Percentiles rank a stretch among this genome's conserved stretches.
Evolutionary conservation across 2,888 invertebrate species (phyloP).

Genomic region (Cremastobaeus sp.): DNA sequence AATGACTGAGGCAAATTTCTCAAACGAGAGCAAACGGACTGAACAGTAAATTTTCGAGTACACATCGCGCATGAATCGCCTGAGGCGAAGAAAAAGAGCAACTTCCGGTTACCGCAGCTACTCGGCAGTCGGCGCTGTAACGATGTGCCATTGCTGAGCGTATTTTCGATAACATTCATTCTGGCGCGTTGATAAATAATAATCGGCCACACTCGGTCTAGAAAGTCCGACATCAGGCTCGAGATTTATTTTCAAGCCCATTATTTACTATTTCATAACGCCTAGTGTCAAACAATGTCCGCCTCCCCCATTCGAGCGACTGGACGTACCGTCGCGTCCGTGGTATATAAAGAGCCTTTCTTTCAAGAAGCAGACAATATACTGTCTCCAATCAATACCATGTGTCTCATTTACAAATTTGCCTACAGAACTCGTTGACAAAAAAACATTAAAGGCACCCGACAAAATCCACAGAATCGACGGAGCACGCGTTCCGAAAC

Average conservation of each 20-base stretch:
- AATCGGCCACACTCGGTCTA: background rate
- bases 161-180: too few species aligned
- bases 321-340: background rate
- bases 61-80: too few species aligned
- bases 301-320: slow-evolving; percentile 8
- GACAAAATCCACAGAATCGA: slow-evolving; percentile 20
- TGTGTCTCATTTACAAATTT: slow-evolving; percentile 31
- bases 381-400: slow-evolving; percentile 12
- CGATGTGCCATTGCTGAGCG: too few species aligned
- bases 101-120: too few species aligned
- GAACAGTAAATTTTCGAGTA: too few species aligned
- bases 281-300: slow-evolving; percentile 21
- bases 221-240: slow-evolving; percentile 3
- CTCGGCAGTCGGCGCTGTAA: too few species aligned
- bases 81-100: too few species aligned
- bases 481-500: slow-evolving; percentile 10
- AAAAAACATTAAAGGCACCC: slow-evolving; percentile 7
- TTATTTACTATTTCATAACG: slow-evolving; percentile 29
- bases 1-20: slow-evolving; percentile 22
- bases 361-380: slow-evolving; percentile 8
- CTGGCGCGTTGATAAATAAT: too few species aligned
- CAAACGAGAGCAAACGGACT: too few species aligned
- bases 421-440: slow-evolving; percentile 3
- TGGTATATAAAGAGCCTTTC: slow-evolving; percentile 30
- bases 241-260: slow-evolving; percentile 15